A percentile compares a stretch with the other conserved stretches of the same genome.
phyloP scores from a whole-genome alignment of 1,140 invertebrate genomes.

The Thereuonema tuberculata region DNA sequence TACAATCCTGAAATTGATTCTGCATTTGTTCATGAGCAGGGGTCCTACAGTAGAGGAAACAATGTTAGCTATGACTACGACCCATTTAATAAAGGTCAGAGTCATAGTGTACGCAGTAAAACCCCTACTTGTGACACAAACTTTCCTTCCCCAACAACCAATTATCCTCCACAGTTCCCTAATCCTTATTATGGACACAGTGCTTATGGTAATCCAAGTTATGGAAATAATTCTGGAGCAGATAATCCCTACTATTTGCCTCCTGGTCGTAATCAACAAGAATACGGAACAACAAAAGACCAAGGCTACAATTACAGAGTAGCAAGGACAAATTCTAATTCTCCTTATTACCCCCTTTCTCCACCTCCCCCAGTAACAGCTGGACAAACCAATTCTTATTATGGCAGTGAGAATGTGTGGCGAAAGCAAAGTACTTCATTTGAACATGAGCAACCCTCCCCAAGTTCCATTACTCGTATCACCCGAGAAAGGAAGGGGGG shows the following conservation, averaged over 20 bases:
- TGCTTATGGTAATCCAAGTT: no score
- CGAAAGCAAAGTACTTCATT: constrained; percentile 52
- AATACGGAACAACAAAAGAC: neutral
- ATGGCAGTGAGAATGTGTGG: constrained; percentile 7
- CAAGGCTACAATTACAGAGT: neutral
- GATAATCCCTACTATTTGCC: neutral
- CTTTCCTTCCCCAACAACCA: neutral
- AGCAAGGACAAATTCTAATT: neutral
- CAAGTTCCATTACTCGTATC: constrained; percentile 33
- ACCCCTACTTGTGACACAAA: neutral
- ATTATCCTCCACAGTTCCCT: neutral
- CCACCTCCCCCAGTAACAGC: neutral
- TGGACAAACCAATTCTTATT: neutral
- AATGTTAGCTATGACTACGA: neutral
- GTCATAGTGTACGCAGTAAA: neutral
- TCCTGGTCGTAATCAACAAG: neutral
- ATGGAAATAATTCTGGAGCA: neutral
- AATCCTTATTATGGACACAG: neutral
- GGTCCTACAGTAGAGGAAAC: neutral
- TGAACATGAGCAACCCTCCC: constrained; percentile 46
- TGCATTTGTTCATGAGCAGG: neutral
- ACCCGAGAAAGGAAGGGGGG: neutral
- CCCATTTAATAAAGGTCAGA: neutral
- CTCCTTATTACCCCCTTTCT: neutral
- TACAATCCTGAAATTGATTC: neutral